Evolutionary conservation across 2,888 invertebrate genomes (phyloP).

Genomic region (Temnothorax rugatulus): DNA sequence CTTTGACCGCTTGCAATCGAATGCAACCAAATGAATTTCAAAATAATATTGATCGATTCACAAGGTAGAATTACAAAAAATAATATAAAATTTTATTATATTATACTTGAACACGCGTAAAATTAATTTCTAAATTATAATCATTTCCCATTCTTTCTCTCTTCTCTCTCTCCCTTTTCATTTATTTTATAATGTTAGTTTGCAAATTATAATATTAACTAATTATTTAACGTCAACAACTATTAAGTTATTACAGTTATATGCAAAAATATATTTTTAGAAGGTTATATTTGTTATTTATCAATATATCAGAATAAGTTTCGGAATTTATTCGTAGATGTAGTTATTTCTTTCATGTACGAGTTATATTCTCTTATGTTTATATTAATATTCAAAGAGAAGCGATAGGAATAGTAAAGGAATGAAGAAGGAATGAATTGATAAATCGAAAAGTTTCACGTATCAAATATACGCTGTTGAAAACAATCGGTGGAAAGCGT

Average conservation of each 20-base stretch:
- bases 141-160: neutral
- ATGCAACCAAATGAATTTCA: constrained; percentile 32
- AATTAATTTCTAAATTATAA: neutral
- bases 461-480: neutral
- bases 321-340: neutral
- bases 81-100: constrained; percentile 4
- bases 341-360: no score
- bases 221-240: neutral
- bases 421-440: neutral
- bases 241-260: neutral
- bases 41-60: constrained; percentile 40
- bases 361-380: neutral
- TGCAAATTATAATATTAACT: neutral
- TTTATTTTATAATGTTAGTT: neutral
- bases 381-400: constrained; percentile 11
- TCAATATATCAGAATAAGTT: neutral
- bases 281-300: neutral
- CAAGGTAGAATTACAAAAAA: neutral
- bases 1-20: constrained; percentile 28
- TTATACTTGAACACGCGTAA: neutral
- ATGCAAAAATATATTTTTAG: neutral
- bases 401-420: neutral
- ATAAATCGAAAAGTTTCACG: neutral
- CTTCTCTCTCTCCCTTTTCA: neutral
- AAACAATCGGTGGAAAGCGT: neutral